Evolutionary conservation across 30 jellyfish, hydroid and myxozoan genomes (phyloP), one percentile per base, ranked within the genome.

Genomic region (Phacellophora camtschatica): DNA sequence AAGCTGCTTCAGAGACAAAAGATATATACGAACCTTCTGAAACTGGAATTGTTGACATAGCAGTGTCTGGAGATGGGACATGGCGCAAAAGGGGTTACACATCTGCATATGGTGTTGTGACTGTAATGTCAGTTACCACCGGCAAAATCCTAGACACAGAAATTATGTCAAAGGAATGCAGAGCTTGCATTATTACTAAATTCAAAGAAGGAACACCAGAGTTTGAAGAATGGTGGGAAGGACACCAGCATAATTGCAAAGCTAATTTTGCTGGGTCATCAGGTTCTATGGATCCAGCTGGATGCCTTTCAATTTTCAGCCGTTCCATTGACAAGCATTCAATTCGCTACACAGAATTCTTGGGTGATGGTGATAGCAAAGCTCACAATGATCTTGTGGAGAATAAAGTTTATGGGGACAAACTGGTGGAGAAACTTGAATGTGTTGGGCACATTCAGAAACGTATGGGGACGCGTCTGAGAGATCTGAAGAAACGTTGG

Each of bases 291-390:
- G n/a, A n/a, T n/a, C n/a, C n/a, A n/a, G n/a, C n/a, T n/a, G n/a
- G n/a, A n/a, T n/a, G n/a, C n/a, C n/a, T n/a, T n/a, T 25, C 19
- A 25, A 25, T 53, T 6, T 6, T 53, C 20, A 8, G 50, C 3
- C 22, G 74, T 6, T 58, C 74, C 5, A 30, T 58, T 30, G 74
- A 58, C 5, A 58, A 58, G 28, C 53, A 24, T 33, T 7, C 12
- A 6, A 16, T 13, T 3, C 27, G 65, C 9, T 41, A 66, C 81
- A 66, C 24, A 30, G 36, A 66, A 18, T 66, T 35, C 30, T 30
- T 41, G 35, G 65, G 65, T 3, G 81, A 41, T 41, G 41, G 65
- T 4, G 81, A 66, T 34, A 66, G 81, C 74, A 58, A 58, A n/a
- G 74, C 74, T 5, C 46, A 22, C 29, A 22, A 58, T 8, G 45